Evolutionary conservation across 2,888 invertebrate species (phyloP), one percentile per base, ranked within the genome.

Genomic region (Parnassius mnemosyne): DNA sequence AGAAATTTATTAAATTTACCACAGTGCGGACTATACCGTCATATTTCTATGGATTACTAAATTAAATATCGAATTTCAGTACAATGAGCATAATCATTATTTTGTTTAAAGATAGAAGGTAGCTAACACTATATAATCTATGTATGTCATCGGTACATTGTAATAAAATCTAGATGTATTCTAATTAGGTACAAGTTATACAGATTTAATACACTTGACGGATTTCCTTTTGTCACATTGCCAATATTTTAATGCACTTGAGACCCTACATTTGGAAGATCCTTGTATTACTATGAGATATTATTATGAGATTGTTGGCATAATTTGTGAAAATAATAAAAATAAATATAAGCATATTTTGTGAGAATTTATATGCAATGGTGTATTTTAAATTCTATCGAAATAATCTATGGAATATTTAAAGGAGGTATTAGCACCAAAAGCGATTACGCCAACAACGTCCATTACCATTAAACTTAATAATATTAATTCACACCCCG

Each of bases 111-210:
- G 34, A 5, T 34, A 25, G 0, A 3, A 3, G 3, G 25, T 25
- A 3, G 3, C 25, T 25, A 34, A 7, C 34, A 34, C 5, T 49
- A 10, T 50, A 49, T 12, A 34, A 52, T 61, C 44, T 53, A 62
- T 57, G 20, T 53, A 57, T 57, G 62, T 49, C 57, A 62, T 57
- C 53, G 9, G 11, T 49, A 53, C 7, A 12, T 20, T 7, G 47
- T 46, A 9, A 42, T 43, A 59, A 44, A 55, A 49, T 55, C 43
- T 13, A 59, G 59, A 59, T 59, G 2, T 46, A 46, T 13, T 44
- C 20, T 34, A 52, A 59, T 51, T 43, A 52, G 16, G 20, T 12
- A 51, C 46, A 10, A 43, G 47, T 53, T 53, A 59, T 42, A 41
- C 53, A 34, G 42, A 41, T 51, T 52, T 43, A 52, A 61, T 47